A percentile compares a stretch with the other conserved stretches of the same genome.
Evolutionary conservation across 2,113 vertebrate species (phyloP).

Genomic region (Strigops habroptila): DNA sequence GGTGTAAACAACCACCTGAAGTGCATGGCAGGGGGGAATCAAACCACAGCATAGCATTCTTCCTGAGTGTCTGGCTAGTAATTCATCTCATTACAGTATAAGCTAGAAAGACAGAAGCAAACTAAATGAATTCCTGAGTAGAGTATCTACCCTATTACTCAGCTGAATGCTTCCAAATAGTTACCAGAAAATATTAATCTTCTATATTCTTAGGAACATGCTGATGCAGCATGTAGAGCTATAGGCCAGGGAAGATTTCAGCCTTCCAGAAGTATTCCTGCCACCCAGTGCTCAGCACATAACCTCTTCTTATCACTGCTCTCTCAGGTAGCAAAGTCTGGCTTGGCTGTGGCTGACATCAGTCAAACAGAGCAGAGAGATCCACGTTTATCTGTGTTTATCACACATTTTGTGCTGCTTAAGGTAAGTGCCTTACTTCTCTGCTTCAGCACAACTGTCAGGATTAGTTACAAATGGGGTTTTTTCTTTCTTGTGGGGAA

Average conservation of each 20-base stretch:
- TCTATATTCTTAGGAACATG: background rate
- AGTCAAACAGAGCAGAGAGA: background rate
- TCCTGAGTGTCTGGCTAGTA: background rate
- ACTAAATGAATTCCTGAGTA: background rate
- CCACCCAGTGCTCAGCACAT: background rate
- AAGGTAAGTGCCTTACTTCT: background rate
- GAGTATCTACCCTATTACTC: background rate
- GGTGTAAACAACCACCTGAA: background rate
- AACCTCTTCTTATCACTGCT: background rate
- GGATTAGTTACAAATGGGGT: background rate
- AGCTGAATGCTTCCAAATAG: background rate
- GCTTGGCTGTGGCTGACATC: background rate
- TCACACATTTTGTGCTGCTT: background rate
- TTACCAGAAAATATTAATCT: background rate
- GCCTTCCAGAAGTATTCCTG: background rate
- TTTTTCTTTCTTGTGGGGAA: background rate
- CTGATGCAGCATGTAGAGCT: rapidly evolving
- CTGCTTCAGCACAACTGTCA: background rate
- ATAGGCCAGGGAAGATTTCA: background rate
- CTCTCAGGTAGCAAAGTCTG: background rate
- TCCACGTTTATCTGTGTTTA: background rate
- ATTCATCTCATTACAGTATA: background rate
- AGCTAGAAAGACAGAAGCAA: background rate
- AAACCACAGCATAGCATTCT: background rate
- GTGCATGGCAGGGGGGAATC: background rate